These are phyloP conservation scores for Polypterus senegalus DNA, from an alignment of 2,113 vertebrate species.

Conservation along the genomic window DNA sequence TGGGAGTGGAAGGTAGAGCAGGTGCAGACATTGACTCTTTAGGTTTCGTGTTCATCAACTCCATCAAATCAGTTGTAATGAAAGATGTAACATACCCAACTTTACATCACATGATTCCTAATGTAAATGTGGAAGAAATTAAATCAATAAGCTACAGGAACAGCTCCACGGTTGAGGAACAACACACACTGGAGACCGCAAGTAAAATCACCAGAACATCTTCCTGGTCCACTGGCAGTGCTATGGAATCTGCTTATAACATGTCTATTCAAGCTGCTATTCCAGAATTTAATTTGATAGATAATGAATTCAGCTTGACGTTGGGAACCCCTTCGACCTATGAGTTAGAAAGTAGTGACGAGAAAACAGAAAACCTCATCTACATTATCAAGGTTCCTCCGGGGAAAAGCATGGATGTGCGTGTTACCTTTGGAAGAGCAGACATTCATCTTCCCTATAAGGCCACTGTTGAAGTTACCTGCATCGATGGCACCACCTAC, in stretches of 20 bases:
- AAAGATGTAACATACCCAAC: slow-evolving; percentile 18
- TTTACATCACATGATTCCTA: slow-evolving; percentile 9
- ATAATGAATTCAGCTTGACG: not conserved
- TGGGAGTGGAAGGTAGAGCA: slow-evolving; percentile 14
- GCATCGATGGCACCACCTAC: slow-evolving; percentile 12
- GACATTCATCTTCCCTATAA: slow-evolving; percentile 22
- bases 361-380: slow-evolving; percentile 7
- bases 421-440: slow-evolving; percentile 18
- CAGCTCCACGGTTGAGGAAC: not conserved
- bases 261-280: slow-evolving; percentile 16
- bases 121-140: slow-evolving; percentile 13
- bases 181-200: slow-evolving; percentile 7
- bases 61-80: slow-evolving; percentile 14
- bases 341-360: not conserved
- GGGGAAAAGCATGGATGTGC: slow-evolving; percentile 4
- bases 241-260: not conserved
- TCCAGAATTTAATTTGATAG: not conserved
- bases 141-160: slow-evolving; percentile 12
- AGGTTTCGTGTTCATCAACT: slow-evolving; percentile 20
- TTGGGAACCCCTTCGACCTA: not conserved
- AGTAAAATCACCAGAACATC: slow-evolving; percentile 16
- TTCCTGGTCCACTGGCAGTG: slow-evolving; percentile 13
- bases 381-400: slow-evolving; percentile 8
- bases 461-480: slow-evolving; percentile 18
- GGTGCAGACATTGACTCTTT: slow-evolving; percentile 12